phyloP scores from a whole-genome alignment of 2,797 vertebrate species.

The Rallus crepitans region DNA sequence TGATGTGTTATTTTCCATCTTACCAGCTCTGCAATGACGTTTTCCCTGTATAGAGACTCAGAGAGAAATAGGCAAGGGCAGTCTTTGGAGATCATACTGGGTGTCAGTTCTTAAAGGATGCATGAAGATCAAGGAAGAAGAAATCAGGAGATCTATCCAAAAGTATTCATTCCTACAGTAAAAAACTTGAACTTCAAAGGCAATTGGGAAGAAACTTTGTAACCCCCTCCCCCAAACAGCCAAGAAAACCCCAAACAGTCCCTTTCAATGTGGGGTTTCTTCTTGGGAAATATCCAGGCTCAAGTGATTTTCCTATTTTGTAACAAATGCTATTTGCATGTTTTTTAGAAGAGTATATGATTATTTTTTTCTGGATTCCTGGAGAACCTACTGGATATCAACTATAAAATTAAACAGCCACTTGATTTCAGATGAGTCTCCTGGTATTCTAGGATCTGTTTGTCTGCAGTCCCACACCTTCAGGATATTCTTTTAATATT shows the following conservation, averaged over 20 bases:
- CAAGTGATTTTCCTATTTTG: neutral
- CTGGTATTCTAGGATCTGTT: neutral
- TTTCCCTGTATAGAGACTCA: neutral
- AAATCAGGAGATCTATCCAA: neutral
- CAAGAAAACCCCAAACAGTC: neutral
- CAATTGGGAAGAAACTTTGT: neutral
- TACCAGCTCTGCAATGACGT: neutral
- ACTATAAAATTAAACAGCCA: neutral
- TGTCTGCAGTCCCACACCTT: neutral
- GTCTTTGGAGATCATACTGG: neutral
- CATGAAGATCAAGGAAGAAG: neutral
- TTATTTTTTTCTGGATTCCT: neutral
- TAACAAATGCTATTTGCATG: neutral
- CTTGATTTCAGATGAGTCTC: neutral
- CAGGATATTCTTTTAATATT: neutral
- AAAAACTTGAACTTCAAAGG: neutral
- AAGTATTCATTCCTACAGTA: neutral
- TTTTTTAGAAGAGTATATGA: constrained; percentile 22
- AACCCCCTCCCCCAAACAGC: neutral
- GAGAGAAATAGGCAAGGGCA: neutral
- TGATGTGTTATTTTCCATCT: neutral
- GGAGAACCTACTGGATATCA: neutral
- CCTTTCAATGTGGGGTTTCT: neutral
- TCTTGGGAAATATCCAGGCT: neutral
- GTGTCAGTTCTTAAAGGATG: neutral